Percentiles rank a stretch among this genome's conserved stretches.
These are phyloP conservation scores for Gymnobelideus leadbeateri DNA, from an alignment of 2,113 vertebrate genomes.

Conservation along the genomic window DNA sequence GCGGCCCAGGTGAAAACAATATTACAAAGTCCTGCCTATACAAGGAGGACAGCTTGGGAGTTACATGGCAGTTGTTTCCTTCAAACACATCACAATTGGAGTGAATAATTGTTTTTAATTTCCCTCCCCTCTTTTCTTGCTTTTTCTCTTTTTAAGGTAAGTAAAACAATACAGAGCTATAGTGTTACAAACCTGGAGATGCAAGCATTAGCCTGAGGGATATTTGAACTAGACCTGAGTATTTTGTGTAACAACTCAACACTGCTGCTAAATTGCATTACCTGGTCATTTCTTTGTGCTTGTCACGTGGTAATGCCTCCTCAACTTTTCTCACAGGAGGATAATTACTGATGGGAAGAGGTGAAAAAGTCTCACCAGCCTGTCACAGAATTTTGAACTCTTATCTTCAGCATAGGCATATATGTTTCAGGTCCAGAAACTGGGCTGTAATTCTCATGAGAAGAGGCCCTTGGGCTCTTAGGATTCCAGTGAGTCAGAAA, in stretches of 20 bases:
- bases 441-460: conserved; percentile 43
- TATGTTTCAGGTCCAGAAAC: conserved; percentile 69
- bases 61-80: conserved; percentile 40
- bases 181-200: conserved; percentile 76
- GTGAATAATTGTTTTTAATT: conserved; percentile 44
- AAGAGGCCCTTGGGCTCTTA: conserved; percentile 25
- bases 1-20: conserved; percentile 25
- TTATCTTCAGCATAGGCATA: conserved; percentile 65
- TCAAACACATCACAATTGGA: conserved; percentile 39
- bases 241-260: conserved; percentile 81
- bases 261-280: conserved; percentile 71
- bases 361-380: conserved; percentile 62
- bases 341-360: conserved; percentile 61
- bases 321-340: conserved; percentile 79
- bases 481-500: conserved; percentile 60
- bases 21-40: conserved; percentile 28
- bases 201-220: conserved; percentile 74
- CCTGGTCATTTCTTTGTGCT: conserved; percentile 76
- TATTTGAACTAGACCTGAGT: conserved; percentile 71
- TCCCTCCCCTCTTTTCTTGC: conserved; percentile 27
- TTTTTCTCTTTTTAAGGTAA: conserved; percentile 72
- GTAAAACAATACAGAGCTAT: conserved; percentile 81
- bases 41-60: conserved; percentile 32
- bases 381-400: conserved; percentile 66
- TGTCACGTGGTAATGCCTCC: conserved; percentile 73